Conservation (phyloP, 1,140 invertebrate genomes). For the Scaptomyza montana region DNA sequence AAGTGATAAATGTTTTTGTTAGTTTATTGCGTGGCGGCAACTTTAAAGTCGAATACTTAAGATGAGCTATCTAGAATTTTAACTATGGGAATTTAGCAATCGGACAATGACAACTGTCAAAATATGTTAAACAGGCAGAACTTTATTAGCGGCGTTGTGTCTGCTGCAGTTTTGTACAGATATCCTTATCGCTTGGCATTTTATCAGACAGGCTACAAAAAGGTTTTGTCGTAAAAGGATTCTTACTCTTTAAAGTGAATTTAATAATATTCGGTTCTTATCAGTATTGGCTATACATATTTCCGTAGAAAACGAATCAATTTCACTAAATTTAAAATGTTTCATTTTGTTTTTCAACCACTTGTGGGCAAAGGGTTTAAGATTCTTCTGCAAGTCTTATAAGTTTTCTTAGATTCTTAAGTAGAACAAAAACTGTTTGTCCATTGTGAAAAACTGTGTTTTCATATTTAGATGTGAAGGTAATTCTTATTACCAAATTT, state of each 20-base stretch:
- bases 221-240: neutral
- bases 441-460: too few species aligned
- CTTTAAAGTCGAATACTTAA: constrained; percentile 25
- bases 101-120: constrained; percentile 45
- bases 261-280: neutral
- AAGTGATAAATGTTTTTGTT: constrained; percentile 70
- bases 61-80: constrained; percentile 41
- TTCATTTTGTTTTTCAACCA: too few species aligned
- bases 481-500: too few species aligned
- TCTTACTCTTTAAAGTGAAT: neutral
- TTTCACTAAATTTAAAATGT: too few species aligned
- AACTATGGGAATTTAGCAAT: constrained; percentile 29
- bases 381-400: too few species aligned
- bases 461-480: too few species aligned
- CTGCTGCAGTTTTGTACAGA: neutral
- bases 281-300: neutral
- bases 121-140: constrained; percentile 33
- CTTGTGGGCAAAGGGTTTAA: too few species aligned
- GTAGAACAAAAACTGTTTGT: too few species aligned
- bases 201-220: neutral
- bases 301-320: too few species aligned
- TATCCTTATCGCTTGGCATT: neutral
- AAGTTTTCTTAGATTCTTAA: too few species aligned
- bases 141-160: neutral
- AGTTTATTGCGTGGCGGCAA: constrained; percentile 14